Conservation (phyloP, 2,797 vertebrate species). For the Dromococcyx pavoninus region DNA sequence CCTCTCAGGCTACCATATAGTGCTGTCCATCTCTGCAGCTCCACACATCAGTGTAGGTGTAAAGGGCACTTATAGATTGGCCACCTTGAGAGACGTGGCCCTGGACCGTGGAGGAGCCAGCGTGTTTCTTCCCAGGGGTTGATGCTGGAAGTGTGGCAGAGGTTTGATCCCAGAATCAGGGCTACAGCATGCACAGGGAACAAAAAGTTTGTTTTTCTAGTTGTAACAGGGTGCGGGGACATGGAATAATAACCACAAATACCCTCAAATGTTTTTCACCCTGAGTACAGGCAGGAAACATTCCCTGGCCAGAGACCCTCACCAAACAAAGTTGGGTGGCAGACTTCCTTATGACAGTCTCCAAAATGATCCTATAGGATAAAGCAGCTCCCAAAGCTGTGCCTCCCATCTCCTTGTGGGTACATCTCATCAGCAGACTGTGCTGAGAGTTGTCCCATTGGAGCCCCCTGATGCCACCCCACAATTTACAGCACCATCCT, state of each 20-base stretch:
- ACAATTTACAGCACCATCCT: constrained; percentile 4
- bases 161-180: background rate
- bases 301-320: background rate
- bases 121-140: background rate
- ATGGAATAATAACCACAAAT: background rate
- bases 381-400: background rate
- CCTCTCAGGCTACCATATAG: background rate
- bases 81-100: background rate
- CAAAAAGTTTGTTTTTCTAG: background rate
- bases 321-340: background rate
- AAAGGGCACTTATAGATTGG: background rate
- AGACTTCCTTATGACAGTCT: background rate
- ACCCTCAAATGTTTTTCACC: background rate
- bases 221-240: background rate
- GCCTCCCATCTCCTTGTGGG: background rate
- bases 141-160: background rate
- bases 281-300: background rate
- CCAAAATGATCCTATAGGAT: background rate
- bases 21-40: background rate
- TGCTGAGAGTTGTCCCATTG: constrained; percentile 55
- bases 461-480: constrained; percentile 36
- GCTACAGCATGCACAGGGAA: rapidly evolving
- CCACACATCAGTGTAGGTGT: background rate
- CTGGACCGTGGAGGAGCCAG: background rate
- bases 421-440: background rate